Percentiles rank a stretch among this genome's conserved stretches.
Evolutionary conservation across 64 coral and sea anemone species (phyloP).

Genomic region (Hydrozoanthus tunicans): DNA sequence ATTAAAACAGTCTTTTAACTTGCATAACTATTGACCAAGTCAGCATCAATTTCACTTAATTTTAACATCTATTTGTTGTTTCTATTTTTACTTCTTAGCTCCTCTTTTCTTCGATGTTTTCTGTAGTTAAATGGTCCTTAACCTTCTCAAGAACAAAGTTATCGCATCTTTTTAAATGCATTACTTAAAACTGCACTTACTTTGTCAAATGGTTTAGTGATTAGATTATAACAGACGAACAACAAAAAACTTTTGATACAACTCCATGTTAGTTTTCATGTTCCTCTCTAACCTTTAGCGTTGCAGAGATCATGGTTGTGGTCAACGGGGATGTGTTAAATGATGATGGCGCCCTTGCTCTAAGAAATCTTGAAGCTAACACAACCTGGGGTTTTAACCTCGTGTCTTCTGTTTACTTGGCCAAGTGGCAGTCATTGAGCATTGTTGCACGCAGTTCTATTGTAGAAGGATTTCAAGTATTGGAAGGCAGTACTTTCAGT

Average conservation of each 20-base stretch:
- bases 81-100: too few species aligned
- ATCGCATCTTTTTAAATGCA: too few species aligned
- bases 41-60: too few species aligned
- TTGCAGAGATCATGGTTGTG: constrained; percentile 36
- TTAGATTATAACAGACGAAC: background rate
- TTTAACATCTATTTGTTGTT: too few species aligned
- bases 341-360: constrained; percentile 11
- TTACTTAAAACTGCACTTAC: too few species aligned
- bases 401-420: constrained; percentile 29
- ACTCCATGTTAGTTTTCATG: background rate
- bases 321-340: constrained; percentile 36
- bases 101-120: too few species aligned
- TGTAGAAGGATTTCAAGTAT: constrained; percentile 33
- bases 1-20: too few species aligned
- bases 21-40: too few species aligned
- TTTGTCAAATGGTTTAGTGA: too few species aligned
- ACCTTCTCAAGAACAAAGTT: too few species aligned
- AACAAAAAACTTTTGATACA: background rate
- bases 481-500: constrained; percentile 29
- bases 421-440: constrained; percentile 37
- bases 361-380: constrained; percentile 12
- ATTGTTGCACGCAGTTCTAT: constrained; percentile 19
- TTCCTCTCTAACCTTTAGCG: background rate
- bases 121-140: too few species aligned
- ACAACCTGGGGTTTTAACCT: constrained; percentile 36